phyloP scores from a whole-genome alignment of 2,888 invertebrate species.

The Dysmachus trigonus region DNA sequence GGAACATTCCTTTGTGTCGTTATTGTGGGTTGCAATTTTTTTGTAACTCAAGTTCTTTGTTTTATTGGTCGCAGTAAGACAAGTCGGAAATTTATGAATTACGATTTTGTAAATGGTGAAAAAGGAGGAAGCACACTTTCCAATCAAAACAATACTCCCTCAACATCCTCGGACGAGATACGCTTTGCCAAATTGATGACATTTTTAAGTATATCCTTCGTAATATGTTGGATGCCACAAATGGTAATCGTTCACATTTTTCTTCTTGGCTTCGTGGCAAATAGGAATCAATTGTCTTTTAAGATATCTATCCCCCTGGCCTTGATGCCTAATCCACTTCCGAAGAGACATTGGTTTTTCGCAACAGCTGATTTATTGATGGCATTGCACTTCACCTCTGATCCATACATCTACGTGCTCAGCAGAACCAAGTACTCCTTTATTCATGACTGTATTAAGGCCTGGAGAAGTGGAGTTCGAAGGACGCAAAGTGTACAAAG shows the following conservation, averaged over 20 bases:
- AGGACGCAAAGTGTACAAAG: slow-evolving; percentile 61
- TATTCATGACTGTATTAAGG: slow-evolving; percentile 59
- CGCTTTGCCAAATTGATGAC: slow-evolving; percentile 88
- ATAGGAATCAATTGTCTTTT: slow-evolving; percentile 51
- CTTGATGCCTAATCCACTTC: slow-evolving; percentile 56
- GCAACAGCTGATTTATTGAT: slow-evolving; percentile 77
- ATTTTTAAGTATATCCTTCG: slow-evolving; percentile 81
- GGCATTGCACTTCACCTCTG: slow-evolving; percentile 82
- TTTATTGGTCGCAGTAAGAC: slow-evolving; percentile 63
- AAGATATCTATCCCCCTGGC: slow-evolving; percentile 75
- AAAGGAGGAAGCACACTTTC: slow-evolving; percentile 52
- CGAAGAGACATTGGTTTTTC: slow-evolving; percentile 61
- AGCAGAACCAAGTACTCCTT: slow-evolving; percentile 68
- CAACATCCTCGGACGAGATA: slow-evolving; percentile 76
- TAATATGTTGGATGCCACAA: slow-evolving; percentile 88
- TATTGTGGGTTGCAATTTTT: slow-evolving; percentile 84
- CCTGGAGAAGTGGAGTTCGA: slow-evolving; percentile 54
- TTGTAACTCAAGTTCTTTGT: slow-evolving; percentile 79
- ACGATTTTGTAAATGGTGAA: slow-evolving; percentile 59
- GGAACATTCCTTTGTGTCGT: slow-evolving; percentile 77
- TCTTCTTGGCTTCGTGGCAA: neutral
- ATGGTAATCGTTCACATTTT: slow-evolving; percentile 70
- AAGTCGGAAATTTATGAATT: slow-evolving; percentile 58
- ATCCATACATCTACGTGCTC: slow-evolving; percentile 85
- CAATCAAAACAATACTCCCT: slow-evolving; percentile 29